phyloP scores from a whole-genome alignment of 2,888 invertebrate species.

The Hypercompe scribonia region DNA sequence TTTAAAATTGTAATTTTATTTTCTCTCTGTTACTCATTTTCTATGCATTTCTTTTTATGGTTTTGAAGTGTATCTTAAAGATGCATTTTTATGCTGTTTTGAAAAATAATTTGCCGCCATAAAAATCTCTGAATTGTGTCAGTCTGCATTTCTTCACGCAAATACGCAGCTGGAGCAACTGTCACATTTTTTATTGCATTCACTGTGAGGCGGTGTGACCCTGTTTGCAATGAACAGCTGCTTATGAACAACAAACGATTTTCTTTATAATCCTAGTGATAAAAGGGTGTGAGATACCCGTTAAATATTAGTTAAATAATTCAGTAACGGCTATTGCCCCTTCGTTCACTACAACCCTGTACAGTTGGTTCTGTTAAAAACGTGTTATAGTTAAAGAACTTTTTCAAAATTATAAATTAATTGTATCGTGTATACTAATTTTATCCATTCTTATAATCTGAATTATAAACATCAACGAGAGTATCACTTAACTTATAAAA shows the following conservation, averaged over 20 bases:
- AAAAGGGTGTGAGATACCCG: conserved; percentile 60
- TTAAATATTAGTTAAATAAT: conserved; percentile 52
- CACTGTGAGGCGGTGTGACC: conserved; percentile 60
- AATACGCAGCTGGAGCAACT: conserved; percentile 57
- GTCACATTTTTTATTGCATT: conserved; percentile 64
- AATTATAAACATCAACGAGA: background rate
- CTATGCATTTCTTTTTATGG: background rate
- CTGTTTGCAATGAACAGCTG: conserved; percentile 73
- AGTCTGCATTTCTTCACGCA: conserved; percentile 55
- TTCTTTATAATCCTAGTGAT: conserved; percentile 45
- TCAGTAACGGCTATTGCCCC: conserved; percentile 50
- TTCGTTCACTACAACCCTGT: conserved; percentile 28
- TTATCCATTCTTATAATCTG: background rate
- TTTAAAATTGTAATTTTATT: conserved; percentile 55
- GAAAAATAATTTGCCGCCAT: background rate
- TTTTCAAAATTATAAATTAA: background rate
- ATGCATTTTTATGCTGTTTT: background rate
- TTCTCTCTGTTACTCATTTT: conserved; percentile 27
- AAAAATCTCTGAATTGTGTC: conserved; percentile 40
- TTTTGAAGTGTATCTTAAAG: background rate
- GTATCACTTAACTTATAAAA: background rate
- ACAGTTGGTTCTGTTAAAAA: background rate
- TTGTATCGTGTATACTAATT: background rate
- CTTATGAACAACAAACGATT: conserved; percentile 57
- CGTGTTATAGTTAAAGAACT: background rate